Evolutionary conservation across 2,113 vertebrate species (phyloP).

Genomic region (Rhinogobius similis): DNA sequence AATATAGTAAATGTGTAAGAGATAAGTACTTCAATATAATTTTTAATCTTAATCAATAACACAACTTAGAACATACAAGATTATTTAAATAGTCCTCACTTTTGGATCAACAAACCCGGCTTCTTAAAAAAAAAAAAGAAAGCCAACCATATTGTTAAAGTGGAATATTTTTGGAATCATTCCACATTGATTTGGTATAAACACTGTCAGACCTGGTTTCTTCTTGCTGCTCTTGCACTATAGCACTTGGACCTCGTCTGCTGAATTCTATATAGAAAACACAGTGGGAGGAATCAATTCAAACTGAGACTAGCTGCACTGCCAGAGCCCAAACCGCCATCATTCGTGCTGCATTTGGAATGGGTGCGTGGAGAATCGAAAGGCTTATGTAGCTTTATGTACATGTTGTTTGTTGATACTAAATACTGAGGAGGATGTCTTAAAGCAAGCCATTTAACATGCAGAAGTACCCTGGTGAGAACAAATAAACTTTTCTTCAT

Average conservation of each 20-base stretch:
- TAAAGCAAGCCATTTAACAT: slow-evolving; percentile 17
- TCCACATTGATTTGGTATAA: background rate
- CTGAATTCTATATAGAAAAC: slow-evolving; percentile 48
- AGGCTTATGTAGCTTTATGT: slow-evolving; percentile 4
- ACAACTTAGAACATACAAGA: too few relatives aligned
- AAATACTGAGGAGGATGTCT: background rate
- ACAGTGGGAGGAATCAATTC: slow-evolving; percentile 62
- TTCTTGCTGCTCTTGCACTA: slow-evolving; percentile 4
- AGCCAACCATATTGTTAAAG: too few relatives aligned
- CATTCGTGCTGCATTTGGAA: slow-evolving; percentile 16
- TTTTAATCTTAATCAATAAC: too few relatives aligned
- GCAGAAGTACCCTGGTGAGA: slow-evolving; percentile 6
- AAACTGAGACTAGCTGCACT: slow-evolving; percentile 36
- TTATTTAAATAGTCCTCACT: too few relatives aligned
- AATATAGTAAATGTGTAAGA: too few relatives aligned
- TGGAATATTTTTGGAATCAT: too few relatives aligned
- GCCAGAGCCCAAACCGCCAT: slow-evolving; percentile 45
- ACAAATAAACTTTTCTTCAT: slow-evolving; percentile 26
- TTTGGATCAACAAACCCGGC: too few relatives aligned
- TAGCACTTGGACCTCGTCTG: slow-evolving; percentile 6
- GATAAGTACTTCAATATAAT: too few relatives aligned
- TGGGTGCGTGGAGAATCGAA: slow-evolving; percentile 1
- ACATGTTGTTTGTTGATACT: slow-evolving; percentile 7
- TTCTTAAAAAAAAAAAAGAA: too few relatives aligned
- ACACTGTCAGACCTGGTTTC: background rate